Conservation (phyloP, 2,113 vertebrate genomes). For the Varanus salvator region DNA sequence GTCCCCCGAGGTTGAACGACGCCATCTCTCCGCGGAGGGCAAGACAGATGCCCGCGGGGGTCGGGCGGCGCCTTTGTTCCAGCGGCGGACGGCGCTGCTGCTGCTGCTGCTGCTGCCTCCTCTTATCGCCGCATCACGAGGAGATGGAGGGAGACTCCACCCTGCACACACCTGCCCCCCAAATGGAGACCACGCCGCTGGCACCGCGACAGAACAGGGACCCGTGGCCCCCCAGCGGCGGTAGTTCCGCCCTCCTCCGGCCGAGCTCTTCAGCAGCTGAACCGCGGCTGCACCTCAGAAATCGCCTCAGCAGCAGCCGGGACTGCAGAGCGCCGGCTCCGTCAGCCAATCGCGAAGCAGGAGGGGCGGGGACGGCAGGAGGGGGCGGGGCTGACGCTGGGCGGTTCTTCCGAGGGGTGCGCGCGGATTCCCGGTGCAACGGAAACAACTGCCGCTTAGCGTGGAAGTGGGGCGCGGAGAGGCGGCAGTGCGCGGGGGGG, state of each 20-base stretch:
- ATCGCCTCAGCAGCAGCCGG: not conserved
- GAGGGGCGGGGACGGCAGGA: too few species aligned
- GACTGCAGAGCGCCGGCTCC: conserved; percentile 43
- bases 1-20: conserved; percentile 84
- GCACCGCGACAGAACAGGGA: not conserved
- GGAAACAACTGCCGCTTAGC: accelerated
- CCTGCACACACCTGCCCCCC: not conserved
- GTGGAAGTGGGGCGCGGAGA: not conserved
- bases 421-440: not conserved
- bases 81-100: conserved; percentile 9
- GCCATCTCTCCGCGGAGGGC: conserved; percentile 81
- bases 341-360: conserved; percentile 45
- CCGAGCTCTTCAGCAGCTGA: not conserved
- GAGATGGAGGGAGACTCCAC: not conserved
- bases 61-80: conserved; percentile 72
- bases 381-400: not conserved
- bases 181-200: too few species aligned
- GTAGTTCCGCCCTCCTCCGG: not conserved
- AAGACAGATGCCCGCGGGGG: conserved; percentile 24
- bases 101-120: not conserved
- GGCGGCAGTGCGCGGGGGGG: too few species aligned
- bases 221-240: not conserved
- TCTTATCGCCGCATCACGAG: not conserved
- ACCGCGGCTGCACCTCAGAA: not conserved
- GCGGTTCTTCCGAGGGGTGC: not conserved